Conservation (phyloP, 2,888 invertebrate genomes). For the Brachylomia viminalis region DNA sequence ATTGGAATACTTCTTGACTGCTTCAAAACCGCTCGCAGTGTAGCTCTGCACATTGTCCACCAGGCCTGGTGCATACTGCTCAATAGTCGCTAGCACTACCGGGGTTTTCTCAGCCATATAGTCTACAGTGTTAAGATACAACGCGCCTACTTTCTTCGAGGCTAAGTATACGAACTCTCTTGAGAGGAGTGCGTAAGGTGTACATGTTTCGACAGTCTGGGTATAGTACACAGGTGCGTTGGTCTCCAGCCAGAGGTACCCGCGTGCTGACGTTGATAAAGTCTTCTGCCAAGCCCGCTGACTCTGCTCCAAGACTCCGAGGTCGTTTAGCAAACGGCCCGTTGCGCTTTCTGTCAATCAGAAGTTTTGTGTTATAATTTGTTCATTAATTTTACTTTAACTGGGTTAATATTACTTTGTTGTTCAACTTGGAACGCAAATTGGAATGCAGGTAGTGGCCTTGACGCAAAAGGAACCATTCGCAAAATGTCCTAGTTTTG, state of each 20-base stretch:
- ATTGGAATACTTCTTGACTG: conserved; percentile 86
- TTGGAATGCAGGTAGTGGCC: background rate
- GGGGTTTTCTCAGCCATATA: conserved; percentile 89
- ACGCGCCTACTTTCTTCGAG: conserved; percentile 87
- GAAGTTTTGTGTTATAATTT: conserved; percentile 4
- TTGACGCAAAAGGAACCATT: background rate
- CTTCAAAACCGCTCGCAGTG: conserved; percentile 82
- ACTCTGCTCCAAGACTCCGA: conserved; percentile 92
- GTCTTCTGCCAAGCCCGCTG: conserved; percentile 92
- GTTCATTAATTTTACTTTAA: background rate
- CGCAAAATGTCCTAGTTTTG: background rate
- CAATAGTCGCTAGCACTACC: conserved; percentile 88
- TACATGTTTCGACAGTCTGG: conserved; percentile 88
- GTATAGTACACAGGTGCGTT: conserved; percentile 93
- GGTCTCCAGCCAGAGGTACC: conserved; percentile 92
- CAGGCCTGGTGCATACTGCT: conserved; percentile 93
- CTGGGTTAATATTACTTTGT: background rate
- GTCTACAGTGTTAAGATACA: conserved; percentile 87
- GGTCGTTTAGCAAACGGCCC: conserved; percentile 91
- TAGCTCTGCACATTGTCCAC: conserved; percentile 91
- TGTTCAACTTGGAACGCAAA: background rate
- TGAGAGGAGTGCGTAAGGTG: conserved; percentile 91
- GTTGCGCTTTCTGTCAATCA: conserved; percentile 91
- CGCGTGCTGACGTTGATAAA: conserved; percentile 91
- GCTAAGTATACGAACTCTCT: conserved; percentile 90